phyloP scores from a whole-genome alignment of 2,113 vertebrate genomes.

The Myiopsitta monachus region DNA sequence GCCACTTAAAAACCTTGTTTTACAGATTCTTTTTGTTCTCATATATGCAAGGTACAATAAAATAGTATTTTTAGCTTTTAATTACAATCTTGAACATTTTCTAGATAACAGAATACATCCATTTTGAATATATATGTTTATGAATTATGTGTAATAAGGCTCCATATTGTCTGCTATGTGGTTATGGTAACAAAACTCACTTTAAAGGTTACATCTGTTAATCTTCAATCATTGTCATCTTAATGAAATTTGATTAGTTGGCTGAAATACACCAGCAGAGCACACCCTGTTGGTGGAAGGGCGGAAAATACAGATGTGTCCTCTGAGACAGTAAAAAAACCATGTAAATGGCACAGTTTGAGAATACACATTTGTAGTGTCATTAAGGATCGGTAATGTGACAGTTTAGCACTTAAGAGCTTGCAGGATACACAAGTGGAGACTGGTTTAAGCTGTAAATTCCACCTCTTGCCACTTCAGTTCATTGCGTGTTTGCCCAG shows the following conservation, averaged over 20 bases:
- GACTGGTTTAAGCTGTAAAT: neutral
- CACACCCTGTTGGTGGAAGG: neutral
- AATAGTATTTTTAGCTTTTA: neutral
- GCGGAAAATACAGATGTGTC: neutral
- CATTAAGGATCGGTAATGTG: neutral
- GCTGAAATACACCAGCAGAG: rapidly evolving
- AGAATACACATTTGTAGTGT: neutral
- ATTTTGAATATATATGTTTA: neutral
- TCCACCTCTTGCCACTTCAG: neutral
- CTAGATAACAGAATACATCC: neutral
- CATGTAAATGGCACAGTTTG: rapidly evolving
- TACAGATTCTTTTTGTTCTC: neutral
- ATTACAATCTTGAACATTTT: neutral
- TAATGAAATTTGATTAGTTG: neutral
- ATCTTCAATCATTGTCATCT: neutral
- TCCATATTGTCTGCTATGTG: neutral
- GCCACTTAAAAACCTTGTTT: neutral
- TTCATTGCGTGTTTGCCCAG: neutral
- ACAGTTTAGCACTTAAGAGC: neutral
- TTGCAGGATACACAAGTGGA: neutral
- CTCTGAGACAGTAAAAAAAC: neutral
- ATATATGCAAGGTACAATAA: neutral
- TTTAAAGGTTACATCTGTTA: neutral
- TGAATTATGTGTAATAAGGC: neutral
- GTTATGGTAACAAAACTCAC: neutral